Evolutionary conservation across 2,888 invertebrate species (phyloP).

Genomic region (Brachyptera risi): DNA sequence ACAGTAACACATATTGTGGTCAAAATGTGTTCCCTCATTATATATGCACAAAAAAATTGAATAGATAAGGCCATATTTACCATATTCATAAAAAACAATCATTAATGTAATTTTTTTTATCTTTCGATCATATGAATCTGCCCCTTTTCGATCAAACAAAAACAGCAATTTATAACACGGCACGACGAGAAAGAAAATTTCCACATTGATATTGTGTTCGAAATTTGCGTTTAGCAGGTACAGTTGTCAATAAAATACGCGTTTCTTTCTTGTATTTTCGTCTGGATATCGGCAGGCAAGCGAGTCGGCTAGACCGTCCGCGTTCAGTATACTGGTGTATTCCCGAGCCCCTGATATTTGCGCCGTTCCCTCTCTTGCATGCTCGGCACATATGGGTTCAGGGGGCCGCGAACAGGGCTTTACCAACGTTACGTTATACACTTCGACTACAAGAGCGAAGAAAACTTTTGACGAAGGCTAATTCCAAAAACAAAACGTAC

Average conservation of each 20-base stretch:
- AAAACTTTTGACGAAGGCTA: neutral
- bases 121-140: no score
- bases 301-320: constrained; percentile 21
- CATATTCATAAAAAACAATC: no score
- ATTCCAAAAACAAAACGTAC: neutral
- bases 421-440: neutral
- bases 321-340: constrained; percentile 39
- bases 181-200: no score
- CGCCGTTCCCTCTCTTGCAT: constrained; percentile 40
- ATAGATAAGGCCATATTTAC: no score
- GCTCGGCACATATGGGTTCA: constrained; percentile 31
- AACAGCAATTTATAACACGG: no score
- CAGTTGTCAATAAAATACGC: constrained; percentile 9
- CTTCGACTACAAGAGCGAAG: no score
- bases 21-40: no score
- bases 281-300: neutral
- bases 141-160: no score
- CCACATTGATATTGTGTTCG: neutral
- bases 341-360: constrained; percentile 49
- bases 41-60: no score
- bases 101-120: no score
- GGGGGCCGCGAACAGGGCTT: constrained; percentile 22
- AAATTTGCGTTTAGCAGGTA: constrained; percentile 12
- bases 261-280: constrained; percentile 29
- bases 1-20: no score